Percentiles rank a stretch among this genome's conserved stretches.
Conservation (phyloP, 2,113 vertebrate genomes). For the Oryzias javanicus region DNA sequence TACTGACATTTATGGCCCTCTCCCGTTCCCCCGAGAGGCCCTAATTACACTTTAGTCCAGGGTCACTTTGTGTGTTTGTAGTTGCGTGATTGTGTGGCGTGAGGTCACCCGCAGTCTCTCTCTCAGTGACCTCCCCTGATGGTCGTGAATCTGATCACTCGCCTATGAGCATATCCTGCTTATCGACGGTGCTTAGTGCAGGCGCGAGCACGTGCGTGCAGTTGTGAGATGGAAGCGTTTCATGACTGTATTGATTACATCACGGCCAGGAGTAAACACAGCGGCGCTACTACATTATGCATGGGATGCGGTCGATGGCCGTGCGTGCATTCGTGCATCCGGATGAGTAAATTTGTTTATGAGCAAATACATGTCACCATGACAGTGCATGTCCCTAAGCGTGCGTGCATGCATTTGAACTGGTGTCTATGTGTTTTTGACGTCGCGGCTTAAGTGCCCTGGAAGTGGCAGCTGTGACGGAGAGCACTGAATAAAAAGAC, state of each 20-base stretch:
- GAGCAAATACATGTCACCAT: conserved; percentile 7
- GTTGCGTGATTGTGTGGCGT: neutral
- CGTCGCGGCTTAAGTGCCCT: conserved; percentile 23
- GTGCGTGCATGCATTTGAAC: conserved; percentile 5
- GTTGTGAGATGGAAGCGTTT: conserved; percentile 29
- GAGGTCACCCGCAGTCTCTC: neutral
- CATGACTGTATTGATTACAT: conserved; percentile 51
- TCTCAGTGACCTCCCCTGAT: conserved; percentile 31
- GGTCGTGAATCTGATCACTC: conserved; percentile 40
- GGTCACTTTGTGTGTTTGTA: conserved; percentile 35
- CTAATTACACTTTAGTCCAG: conserved; percentile 58
- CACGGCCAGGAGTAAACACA: conserved; percentile 48
- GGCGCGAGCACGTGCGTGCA: neutral
- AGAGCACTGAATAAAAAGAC: conserved; percentile 46
- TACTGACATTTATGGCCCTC: conserved; percentile 63
- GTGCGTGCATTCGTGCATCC: conserved; percentile 9
- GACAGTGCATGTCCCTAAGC: conserved; percentile 5
- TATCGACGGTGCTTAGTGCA: too few species aligned
- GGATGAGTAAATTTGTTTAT: conserved; percentile 1
- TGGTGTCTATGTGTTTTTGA: conserved; percentile 21
- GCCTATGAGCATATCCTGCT: conserved; percentile 28
- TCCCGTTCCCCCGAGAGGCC: conserved; percentile 41
- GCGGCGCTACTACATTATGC: conserved; percentile 46
- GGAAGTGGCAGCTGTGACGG: conserved; percentile 49
- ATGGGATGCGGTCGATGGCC: conserved; percentile 18